phyloP scores from a whole-genome alignment of 2,888 invertebrate species.

The Acanthopleura granulata region DNA sequence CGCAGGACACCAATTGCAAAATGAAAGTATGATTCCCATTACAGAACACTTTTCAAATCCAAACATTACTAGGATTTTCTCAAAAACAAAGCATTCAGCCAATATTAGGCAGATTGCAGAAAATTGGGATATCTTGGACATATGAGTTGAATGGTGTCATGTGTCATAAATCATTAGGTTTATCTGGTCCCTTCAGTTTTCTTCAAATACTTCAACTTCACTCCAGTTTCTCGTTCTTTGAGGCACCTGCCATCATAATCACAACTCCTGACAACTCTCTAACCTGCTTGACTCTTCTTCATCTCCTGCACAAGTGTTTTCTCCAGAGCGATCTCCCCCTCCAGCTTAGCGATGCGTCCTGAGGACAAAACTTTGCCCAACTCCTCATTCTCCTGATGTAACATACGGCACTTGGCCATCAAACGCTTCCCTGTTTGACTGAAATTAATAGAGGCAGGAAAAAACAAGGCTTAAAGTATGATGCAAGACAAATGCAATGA shows the following conservation, averaged over 20 bases:
- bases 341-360: constrained; percentile 93
- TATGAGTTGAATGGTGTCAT: no score
- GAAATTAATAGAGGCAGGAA: constrained; percentile 25
- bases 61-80: no score
- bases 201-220: no score
- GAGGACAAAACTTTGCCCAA: constrained; percentile 95
- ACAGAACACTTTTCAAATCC: no score
- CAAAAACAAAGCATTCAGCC: no score
- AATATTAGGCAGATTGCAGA: no score
- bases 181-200: no score
- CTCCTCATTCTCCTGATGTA: constrained; percentile 98
- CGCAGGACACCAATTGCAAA: no score
- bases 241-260: background rate
- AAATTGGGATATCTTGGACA: no score
- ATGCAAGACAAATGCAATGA: background rate
- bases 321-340: constrained; percentile 94
- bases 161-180: no score
- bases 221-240: background rate
- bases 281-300: constrained; percentile 94
- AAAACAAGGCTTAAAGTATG: background rate
- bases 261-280: background rate
- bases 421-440: constrained; percentile 96
- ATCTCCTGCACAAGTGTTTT: constrained; percentile 97
- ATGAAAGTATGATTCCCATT: no score
- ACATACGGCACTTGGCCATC: constrained; percentile 95